These are phyloP conservation scores for Hormiphora californensis DNA, from an alignment of 37 sponge, comb jelly and placozoan species.

Conservation along the genomic window DNA sequence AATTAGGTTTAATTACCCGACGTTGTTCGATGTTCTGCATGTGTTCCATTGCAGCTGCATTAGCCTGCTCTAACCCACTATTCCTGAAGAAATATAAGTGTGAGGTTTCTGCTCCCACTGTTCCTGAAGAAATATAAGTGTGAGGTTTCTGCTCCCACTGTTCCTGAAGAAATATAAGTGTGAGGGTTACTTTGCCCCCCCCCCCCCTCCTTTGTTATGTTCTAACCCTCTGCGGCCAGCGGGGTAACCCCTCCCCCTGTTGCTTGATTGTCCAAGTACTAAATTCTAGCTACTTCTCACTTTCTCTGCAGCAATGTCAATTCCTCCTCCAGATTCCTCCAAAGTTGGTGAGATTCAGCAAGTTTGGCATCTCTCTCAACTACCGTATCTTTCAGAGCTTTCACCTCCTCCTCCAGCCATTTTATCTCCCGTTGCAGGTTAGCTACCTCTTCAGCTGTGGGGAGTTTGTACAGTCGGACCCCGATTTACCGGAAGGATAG, in stretches of 20 bases:
- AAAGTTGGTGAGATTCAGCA: background rate
- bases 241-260: too few species aligned
- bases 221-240: too few species aligned
- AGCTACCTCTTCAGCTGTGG: background rate
- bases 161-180: too few species aligned
- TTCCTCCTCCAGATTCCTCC: constrained; percentile 14
- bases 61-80: constrained; percentile 1
- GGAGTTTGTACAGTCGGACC: too few species aligned
- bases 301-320: background rate
- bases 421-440: background rate
- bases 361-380: background rate
- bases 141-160: too few species aligned
- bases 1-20: too few species aligned
- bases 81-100: background rate
- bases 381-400: background rate
- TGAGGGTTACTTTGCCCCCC: too few species aligned
- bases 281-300: background rate
- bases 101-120: too few species aligned
- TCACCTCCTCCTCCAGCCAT: background rate
- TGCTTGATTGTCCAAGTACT: too few species aligned
- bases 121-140: too few species aligned
- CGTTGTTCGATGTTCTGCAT: background rate
- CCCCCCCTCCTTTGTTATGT: too few species aligned
- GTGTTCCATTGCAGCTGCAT: background rate
- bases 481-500: too few species aligned